A percentile compares a stretch with the other conserved stretches of the same genome.
Conservation (phyloP, 2,113 vertebrate genomes). For the Seriola quinqueradiata region DNA sequence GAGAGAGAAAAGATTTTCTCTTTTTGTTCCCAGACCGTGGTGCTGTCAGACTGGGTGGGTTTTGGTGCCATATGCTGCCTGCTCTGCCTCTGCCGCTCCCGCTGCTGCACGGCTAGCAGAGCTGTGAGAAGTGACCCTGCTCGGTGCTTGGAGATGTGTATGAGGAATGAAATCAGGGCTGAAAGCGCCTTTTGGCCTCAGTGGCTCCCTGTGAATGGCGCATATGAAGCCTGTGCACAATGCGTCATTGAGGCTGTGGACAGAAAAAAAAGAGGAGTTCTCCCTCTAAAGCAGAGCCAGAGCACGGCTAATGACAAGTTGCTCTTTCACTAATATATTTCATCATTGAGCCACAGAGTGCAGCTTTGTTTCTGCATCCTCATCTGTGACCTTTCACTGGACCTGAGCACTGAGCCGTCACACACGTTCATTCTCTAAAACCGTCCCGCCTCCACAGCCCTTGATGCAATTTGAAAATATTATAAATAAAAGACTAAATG, state of each 20-base stretch:
- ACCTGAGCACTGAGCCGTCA: not conserved
- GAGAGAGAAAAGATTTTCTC: not conserved
- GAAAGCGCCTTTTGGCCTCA: conserved; percentile 50
- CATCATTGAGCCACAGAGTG: not conserved
- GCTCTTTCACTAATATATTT: not conserved
- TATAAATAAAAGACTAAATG: conserved; percentile 1
- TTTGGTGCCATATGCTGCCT: conserved; percentile 38
- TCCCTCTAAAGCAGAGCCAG: not conserved
- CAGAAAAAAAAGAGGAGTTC: conserved; percentile 1
- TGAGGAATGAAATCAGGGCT: conserved; percentile 30
- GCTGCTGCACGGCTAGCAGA: conserved; percentile 4
- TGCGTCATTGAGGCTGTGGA: conserved; percentile 48
- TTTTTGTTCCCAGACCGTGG: not conserved
- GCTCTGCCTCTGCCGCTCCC: conserved; percentile 15
- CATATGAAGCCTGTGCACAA: conserved; percentile 36
- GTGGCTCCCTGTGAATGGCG: conserved; percentile 49
- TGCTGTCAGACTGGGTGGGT: not conserved
- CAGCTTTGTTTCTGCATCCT: conserved; percentile 11
- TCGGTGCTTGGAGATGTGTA: conserved; percentile 33
- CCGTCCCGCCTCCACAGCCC: not conserved
- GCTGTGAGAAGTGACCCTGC: conserved; percentile 39
- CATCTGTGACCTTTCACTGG: conserved; percentile 47
- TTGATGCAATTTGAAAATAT: not conserved
- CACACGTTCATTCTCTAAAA: not conserved
- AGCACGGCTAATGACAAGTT: conserved; percentile 35